These are phyloP conservation scores for Dromococcyx pavoninus DNA, from an alignment of 2,797 vertebrate species.

Conservation along the genomic window DNA sequence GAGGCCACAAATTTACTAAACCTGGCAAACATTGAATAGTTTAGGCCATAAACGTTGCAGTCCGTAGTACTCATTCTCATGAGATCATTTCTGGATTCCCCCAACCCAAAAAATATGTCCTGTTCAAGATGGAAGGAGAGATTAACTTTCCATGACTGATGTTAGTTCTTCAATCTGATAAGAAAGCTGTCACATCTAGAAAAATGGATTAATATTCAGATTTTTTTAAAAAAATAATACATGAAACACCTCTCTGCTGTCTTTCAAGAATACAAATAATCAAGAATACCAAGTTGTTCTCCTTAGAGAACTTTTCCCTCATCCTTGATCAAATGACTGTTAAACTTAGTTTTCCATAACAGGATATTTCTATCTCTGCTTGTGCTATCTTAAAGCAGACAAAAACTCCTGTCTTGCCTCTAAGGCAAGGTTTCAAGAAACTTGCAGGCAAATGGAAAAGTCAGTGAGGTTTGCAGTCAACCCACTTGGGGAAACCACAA, in stretches of 20 bases:
- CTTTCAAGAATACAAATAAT: background rate
- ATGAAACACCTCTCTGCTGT: background rate
- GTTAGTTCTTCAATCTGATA: background rate
- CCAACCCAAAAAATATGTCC: fast-evolving
- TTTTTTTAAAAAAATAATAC: background rate
- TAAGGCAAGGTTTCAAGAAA: background rate
- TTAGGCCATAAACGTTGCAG: background rate
- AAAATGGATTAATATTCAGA: background rate
- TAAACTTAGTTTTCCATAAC: background rate
- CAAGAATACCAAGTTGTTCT: background rate
- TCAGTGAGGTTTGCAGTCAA: background rate
- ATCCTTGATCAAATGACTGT: background rate
- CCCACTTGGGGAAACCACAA: background rate
- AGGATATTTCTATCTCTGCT: background rate
- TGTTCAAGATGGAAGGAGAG: background rate
- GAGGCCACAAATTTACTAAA: background rate
- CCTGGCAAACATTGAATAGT: background rate
- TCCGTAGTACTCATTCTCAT: background rate
- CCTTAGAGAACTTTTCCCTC: background rate
- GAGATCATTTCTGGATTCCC: background rate
- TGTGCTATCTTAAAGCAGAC: background rate
- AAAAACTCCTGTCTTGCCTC: background rate
- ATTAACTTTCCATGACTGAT: background rate
- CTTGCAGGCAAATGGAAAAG: constrained; percentile 33
- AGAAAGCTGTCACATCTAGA: background rate